Percentiles rank a stretch among this genome's conserved stretches.
These are phyloP conservation scores for Catharus bicknelli DNA, from an alignment of 2,113 vertebrate species.

Conservation along the genomic window DNA sequence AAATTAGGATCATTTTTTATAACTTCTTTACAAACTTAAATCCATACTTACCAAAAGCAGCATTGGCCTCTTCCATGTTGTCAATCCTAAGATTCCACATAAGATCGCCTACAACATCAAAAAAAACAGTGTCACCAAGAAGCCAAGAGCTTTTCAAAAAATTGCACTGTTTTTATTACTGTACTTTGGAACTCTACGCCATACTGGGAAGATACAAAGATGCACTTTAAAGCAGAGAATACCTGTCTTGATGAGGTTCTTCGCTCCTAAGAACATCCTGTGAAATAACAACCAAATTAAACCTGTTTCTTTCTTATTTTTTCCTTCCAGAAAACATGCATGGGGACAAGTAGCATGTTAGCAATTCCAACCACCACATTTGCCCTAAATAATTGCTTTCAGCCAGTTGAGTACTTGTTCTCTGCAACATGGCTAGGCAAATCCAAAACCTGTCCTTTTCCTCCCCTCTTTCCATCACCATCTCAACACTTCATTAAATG, in stretches of 20 bases:
- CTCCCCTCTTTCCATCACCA: rapidly evolving
- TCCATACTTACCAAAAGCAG: conserved; percentile 80
- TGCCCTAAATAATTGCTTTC: neutral
- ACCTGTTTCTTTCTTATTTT: neutral
- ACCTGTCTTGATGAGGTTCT: neutral
- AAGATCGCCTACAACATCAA: conserved; percentile 83
- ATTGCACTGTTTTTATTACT: neutral
- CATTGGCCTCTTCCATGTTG: conserved; percentile 83
- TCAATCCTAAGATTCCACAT: conserved; percentile 84
- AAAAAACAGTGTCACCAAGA: neutral
- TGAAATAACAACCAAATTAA: neutral
- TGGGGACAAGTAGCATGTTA: neutral
- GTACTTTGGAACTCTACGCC: neutral
- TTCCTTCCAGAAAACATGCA: neutral
- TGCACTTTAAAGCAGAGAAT: neutral
- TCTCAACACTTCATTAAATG: neutral
- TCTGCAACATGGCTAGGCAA: neutral
- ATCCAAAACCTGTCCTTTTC: neutral
- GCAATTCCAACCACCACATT: neutral
- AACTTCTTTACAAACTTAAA: neutral
- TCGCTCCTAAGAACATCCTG: neutral
- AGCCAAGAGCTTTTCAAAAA: neutral
- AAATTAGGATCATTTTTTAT: neutral
- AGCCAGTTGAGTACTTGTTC: neutral
- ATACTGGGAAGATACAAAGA: neutral